Percentiles rank a stretch among this genome's conserved stretches.
phyloP scores from a whole-genome alignment of 2,797 vertebrate species.

The Lycodopsis pacificus region DNA sequence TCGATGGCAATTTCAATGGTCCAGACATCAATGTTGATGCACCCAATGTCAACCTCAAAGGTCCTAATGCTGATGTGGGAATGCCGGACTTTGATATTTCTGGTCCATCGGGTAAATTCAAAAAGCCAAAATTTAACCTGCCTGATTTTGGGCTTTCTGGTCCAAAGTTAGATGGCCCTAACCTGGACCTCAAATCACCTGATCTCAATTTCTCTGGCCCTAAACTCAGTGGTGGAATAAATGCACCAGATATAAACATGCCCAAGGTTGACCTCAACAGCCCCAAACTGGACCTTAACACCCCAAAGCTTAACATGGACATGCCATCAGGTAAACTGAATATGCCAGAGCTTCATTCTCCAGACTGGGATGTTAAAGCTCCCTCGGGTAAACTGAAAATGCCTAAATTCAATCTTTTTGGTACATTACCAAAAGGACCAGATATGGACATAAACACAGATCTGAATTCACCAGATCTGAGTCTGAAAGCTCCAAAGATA shows the following conservation, averaged over 20 bases:
- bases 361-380: conserved; percentile 40
- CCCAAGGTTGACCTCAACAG: conserved; percentile 39
- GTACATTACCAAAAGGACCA: conserved; percentile 52
- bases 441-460: conserved; percentile 51
- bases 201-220: conserved; percentile 53
- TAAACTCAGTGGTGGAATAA: conserved; percentile 50
- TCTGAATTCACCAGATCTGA: conserved; percentile 57
- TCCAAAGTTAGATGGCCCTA: conserved; percentile 40
- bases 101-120: conserved; percentile 43
- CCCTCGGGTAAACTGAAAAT: conserved; percentile 60
- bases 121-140: conserved; percentile 58
- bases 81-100: conserved; percentile 37
- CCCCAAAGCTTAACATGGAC: conserved; percentile 34
- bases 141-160: conserved; percentile 47
- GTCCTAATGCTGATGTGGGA: conserved; percentile 14
- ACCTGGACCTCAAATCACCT: conserved; percentile 43
- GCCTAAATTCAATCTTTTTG: conserved; percentile 51
- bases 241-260: conserved; percentile 51
- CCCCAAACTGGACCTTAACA: conserved; percentile 52
- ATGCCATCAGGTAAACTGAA: conserved; percentile 60
- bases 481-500: conserved; percentile 65
- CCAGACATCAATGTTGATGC: conserved; percentile 18
- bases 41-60: conserved; percentile 40
- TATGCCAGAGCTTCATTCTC: conserved; percentile 45
- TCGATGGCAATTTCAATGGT: background rate